phyloP scores from a whole-genome alignment of 2,888 invertebrate genomes.

The Athalia rosae region DNA sequence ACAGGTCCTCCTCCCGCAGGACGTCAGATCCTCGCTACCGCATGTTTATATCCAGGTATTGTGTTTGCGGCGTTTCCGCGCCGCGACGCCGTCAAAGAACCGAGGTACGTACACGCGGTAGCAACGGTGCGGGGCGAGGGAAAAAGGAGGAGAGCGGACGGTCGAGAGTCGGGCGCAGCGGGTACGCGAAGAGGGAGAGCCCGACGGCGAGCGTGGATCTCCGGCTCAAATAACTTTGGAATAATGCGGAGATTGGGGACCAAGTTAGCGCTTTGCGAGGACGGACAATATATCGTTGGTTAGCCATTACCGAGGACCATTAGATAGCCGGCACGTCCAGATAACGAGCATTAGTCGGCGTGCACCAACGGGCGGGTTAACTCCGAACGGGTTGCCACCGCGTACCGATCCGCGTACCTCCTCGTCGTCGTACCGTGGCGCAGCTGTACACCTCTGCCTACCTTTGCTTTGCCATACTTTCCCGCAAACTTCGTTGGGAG shows the following conservation, averaged over 20 bases:
- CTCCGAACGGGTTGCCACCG: conserved; percentile 56
- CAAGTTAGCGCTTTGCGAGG: conserved; percentile 58
- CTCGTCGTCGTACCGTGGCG: conserved; percentile 39
- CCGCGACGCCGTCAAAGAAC: conserved; percentile 39
- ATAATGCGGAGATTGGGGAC: conserved; percentile 65
- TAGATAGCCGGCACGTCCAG: conserved; percentile 73
- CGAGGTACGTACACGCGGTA: not conserved
- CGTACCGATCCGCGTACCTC: conserved; percentile 52
- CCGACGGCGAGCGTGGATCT: conserved; percentile 25
- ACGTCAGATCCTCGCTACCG: conserved; percentile 43
- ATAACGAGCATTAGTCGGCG: conserved; percentile 72
- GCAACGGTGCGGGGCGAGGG: conserved; percentile 15
- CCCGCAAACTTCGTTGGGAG: not conserved
- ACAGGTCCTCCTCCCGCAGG: conserved; percentile 37
- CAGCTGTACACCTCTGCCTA: conserved; percentile 31
- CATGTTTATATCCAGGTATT: conserved; percentile 43
- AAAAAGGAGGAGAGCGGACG: not conserved
- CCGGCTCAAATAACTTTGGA: conserved; percentile 67
- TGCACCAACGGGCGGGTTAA: conserved; percentile 40
- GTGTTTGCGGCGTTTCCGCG: conserved; percentile 37
- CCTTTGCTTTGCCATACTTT: conserved; percentile 39
- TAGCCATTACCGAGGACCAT: conserved; percentile 71
- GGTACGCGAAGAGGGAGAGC: conserved; percentile 3
- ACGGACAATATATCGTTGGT: conserved; percentile 70
- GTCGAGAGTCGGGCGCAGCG: not conserved